Conservation (phyloP, 2,888 invertebrate species). For the Steinernema hermaphroditum region DNA sequence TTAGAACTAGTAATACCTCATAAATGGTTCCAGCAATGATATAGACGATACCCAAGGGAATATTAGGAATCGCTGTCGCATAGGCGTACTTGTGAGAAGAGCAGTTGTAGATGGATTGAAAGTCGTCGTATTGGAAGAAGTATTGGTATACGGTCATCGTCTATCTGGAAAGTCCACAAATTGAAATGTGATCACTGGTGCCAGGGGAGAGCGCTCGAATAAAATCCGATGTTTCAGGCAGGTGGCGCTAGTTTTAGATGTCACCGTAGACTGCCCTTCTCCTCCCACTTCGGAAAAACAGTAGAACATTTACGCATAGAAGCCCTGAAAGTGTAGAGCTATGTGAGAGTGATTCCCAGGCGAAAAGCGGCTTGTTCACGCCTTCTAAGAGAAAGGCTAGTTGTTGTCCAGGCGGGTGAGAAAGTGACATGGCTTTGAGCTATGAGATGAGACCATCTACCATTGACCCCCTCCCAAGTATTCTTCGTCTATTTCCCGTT, state of each 20-base stretch:
- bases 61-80: background rate
- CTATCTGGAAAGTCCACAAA: no score
- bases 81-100: background rate
- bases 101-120: background rate
- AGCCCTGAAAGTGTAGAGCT: background rate
- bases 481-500: no score
- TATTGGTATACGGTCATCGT: background rate
- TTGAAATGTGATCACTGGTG: no score
- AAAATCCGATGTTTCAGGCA: background rate
- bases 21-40: background rate
- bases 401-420: no score
- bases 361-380: no score
- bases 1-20: background rate
- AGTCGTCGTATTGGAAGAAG: background rate
- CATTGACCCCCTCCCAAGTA: no score
- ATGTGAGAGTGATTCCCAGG: background rate
- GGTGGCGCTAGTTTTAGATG: background rate
- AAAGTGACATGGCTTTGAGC: no score
- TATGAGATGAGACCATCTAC: no score
- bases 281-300: background rate
- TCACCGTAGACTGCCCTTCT: background rate
- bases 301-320: background rate
- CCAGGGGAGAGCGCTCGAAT: background rate
- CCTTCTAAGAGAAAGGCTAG: no score
- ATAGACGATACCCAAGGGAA: background rate